Conservation (phyloP, 2,888 invertebrate species). For the Habroteleia sp. region DNA sequence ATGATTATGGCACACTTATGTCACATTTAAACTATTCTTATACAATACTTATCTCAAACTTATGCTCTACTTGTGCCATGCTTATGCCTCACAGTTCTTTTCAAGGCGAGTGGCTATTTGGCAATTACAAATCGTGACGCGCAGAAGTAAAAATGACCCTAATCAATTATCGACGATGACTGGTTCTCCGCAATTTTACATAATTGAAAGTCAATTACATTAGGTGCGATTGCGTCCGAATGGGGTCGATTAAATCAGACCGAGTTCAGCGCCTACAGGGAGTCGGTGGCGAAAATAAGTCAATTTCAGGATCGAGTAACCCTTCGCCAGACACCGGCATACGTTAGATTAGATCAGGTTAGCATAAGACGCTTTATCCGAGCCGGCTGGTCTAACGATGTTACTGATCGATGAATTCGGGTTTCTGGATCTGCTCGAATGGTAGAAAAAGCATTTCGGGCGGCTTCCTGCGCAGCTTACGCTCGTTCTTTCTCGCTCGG, state of each 20-base stretch:
- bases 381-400: constrained; percentile 57
- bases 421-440: constrained; percentile 64
- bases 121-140: too few relatives aligned
- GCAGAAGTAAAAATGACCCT: too few relatives aligned
- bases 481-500: not conserved
- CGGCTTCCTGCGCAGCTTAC: constrained; percentile 57
- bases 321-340: constrained; percentile 20
- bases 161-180: too few relatives aligned
- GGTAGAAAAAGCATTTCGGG: constrained; percentile 57
- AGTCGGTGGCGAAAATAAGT: constrained; percentile 34
- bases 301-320: constrained; percentile 5
- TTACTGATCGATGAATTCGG: constrained; percentile 73
- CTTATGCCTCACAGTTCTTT: too few relatives aligned
- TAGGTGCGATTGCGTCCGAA: not conserved
- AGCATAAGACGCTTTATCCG: constrained; percentile 52
- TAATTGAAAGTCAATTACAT: not conserved
- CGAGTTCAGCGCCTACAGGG: not conserved
- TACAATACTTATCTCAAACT: too few relatives aligned
- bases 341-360: constrained; percentile 53
- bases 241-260: constrained; percentile 14
- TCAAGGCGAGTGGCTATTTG: too few relatives aligned
- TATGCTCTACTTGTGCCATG: too few relatives aligned
- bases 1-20: too few relatives aligned
- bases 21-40: too few relatives aligned
- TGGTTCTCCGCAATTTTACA: too few relatives aligned